Percentiles rank a stretch among this genome's conserved stretches.
Conservation (phyloP, 2,113 vertebrate genomes). For the Ictalurus furcatus region DNA sequence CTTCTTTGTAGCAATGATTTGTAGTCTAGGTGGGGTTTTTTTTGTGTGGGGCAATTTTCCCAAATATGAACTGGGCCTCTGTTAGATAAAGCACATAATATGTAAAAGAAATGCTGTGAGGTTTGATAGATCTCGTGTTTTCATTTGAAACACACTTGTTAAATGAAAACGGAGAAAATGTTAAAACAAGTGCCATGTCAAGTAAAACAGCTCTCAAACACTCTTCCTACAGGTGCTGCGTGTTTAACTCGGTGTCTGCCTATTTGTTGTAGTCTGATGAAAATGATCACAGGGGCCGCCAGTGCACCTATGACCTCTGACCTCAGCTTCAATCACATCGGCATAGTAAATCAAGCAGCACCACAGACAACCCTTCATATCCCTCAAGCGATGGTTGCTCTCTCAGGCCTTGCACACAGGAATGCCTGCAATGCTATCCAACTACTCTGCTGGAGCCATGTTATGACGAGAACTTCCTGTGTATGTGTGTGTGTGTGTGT, state of each 20-base stretch:
- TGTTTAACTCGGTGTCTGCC: slow-evolving; percentile 67
- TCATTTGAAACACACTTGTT: background rate
- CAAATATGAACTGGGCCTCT: background rate
- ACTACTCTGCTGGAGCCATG: slow-evolving; percentile 19
- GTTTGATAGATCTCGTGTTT: background rate
- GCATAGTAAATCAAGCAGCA: slow-evolving; percentile 90
- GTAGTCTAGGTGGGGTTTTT: background rate
- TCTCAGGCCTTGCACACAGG: slow-evolving; percentile 70
- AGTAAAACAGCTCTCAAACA: slow-evolving; percentile 63
- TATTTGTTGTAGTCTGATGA: slow-evolving; percentile 88
- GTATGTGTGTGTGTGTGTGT: background rate
- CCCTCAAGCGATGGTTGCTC: slow-evolving; percentile 69
- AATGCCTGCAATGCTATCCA: slow-evolving; percentile 81
- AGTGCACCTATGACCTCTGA: slow-evolving; percentile 85
- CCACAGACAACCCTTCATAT: slow-evolving; percentile 77
- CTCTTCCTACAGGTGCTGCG: slow-evolving; percentile 76
- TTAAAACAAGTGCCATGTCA: background rate
- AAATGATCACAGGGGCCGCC: slow-evolving; percentile 88
- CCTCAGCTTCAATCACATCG: slow-evolving; percentile 88
- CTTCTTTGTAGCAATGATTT: background rate
- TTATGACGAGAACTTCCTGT: background rate
- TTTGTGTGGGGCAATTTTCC: background rate
- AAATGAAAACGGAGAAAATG: too few relatives aligned
- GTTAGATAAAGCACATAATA: background rate
- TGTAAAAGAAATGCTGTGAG: background rate